Evolutionary conservation across 2,113 vertebrate genomes (phyloP).

Genomic region (Ellobius talpinus): DNA sequence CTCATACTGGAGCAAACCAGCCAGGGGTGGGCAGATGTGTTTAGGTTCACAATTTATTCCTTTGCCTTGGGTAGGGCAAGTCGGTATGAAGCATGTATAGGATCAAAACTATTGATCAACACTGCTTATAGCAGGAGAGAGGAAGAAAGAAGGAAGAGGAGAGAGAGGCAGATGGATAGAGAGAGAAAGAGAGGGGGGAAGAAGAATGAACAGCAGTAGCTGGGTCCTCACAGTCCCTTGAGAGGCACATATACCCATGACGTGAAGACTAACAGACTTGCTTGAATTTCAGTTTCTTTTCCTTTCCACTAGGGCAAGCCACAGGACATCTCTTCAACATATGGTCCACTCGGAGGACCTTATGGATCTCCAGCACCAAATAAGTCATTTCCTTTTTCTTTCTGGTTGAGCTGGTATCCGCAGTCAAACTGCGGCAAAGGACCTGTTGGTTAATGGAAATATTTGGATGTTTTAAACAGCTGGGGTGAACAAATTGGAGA

Average conservation of each 20-base stretch:
- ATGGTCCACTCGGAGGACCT: background rate
- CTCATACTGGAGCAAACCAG: background rate
- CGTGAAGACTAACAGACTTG: background rate
- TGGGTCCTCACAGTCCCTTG: background rate
- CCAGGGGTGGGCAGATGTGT: background rate
- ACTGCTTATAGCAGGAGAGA: too few species aligned
- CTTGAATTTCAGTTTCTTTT: too few species aligned
- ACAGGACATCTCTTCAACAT: background rate
- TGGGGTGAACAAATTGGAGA: slow-evolving; percentile 19
- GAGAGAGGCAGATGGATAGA: background rate
- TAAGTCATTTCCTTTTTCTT: background rate
- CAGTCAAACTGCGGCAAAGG: background rate
- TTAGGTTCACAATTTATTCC: background rate
- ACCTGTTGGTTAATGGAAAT: background rate
- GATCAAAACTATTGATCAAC: background rate
- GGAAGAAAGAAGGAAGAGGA: background rate
- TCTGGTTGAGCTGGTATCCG: background rate
- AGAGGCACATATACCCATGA: background rate
- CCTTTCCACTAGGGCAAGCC: background rate
- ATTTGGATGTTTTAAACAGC: background rate
- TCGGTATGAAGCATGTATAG: too few species aligned
- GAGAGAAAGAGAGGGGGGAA: too few species aligned
- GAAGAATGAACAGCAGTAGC: background rate
- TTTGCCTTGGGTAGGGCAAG: background rate
- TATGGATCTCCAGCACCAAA: background rate